These are phyloP conservation scores for Odontothrips loti DNA, from an alignment of 2,888 invertebrate genomes.

Conservation along the genomic window DNA sequence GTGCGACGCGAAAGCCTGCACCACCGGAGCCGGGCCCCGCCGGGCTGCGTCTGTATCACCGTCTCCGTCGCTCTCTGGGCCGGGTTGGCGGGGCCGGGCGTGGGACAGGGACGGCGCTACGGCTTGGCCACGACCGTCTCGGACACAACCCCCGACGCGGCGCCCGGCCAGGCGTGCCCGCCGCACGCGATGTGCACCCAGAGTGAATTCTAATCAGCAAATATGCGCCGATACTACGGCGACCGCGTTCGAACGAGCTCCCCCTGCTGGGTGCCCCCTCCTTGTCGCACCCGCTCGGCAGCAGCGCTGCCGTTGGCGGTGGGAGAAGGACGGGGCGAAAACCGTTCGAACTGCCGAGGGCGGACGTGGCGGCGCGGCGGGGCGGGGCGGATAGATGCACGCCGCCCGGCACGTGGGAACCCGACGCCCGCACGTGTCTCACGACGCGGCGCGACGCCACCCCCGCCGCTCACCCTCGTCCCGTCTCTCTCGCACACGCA, in stretches of 20 bases:
- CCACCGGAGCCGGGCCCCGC: too few relatives aligned
- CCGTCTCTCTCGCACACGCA: too few relatives aligned
- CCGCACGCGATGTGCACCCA: neutral
- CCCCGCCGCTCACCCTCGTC: neutral
- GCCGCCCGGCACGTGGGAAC: conserved; percentile 19
- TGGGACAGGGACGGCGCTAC: too few relatives aligned
- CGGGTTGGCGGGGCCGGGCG: too few relatives aligned
- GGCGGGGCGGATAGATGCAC: neutral
- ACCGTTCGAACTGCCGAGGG: neutral
- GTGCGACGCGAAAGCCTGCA: too few relatives aligned
- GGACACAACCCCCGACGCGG: neutral
- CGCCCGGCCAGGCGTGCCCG: neutral
- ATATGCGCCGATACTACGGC: neutral
- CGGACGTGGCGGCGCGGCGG: neutral
- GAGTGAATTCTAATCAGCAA: conserved; percentile 11
- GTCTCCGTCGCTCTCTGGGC: too few relatives aligned
- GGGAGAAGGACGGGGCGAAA: too few relatives aligned
- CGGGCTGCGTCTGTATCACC: too few relatives aligned
- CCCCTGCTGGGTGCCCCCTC: too few relatives aligned
- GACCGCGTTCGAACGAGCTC: neutral
- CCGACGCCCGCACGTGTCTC: neutral
- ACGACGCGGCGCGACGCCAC: conserved; percentile 11
- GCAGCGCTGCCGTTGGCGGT: too few relatives aligned
- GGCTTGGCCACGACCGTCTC: neutral
- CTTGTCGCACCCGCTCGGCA: too few relatives aligned